These are phyloP conservation scores for Scolanthus callimorphus DNA, from an alignment of 92 coral and sea anemone genomes.

Conservation along the genomic window DNA sequence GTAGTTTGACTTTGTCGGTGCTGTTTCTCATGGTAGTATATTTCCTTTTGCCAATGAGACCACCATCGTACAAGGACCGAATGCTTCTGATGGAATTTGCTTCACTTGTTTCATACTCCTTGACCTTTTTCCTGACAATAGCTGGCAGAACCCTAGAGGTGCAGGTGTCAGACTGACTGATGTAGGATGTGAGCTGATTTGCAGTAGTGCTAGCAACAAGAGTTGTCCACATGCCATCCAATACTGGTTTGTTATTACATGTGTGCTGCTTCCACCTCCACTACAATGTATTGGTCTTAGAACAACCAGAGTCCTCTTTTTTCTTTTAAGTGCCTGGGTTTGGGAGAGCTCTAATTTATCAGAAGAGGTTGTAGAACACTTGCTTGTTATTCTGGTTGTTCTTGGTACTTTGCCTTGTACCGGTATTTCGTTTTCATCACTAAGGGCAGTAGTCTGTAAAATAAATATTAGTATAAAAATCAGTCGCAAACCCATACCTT, in stretches of 20 bases:
- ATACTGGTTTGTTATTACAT: slow-evolving; percentile 30
- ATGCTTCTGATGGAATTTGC: no score
- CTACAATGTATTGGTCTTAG: slow-evolving; percentile 42
- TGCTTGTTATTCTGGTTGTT: slow-evolving; percentile 8
- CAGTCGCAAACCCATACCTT: no score
- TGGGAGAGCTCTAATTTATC: slow-evolving; percentile 20
- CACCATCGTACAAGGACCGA: no score
- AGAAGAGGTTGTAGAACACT: background rate
- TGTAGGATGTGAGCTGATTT: slow-evolving; percentile 29
- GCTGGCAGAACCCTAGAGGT: slow-evolving; percentile 32
- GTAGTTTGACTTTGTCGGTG: no score
- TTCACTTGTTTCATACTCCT: slow-evolving; percentile 42
- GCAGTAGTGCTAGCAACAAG: slow-evolving; percentile 20
- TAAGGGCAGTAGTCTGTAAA: slow-evolving; percentile 20
- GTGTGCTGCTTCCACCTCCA: slow-evolving; percentile 4
- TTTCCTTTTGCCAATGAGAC: no score
- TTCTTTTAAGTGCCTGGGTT: slow-evolving; percentile 33
- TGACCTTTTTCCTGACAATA: slow-evolving; percentile 26
- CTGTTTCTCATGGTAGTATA: no score
- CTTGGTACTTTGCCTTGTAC: slow-evolving; percentile 10
- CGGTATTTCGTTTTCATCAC: slow-evolving; percentile 17
- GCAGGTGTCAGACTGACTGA: slow-evolving; percentile 37
- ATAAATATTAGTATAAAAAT: no score
- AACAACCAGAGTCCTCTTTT: slow-evolving; percentile 33
- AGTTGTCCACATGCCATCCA: slow-evolving; percentile 52